These are phyloP conservation scores for Globodera ellingtonae DNA, from an alignment of 1,140 invertebrate species.

Conservation along the genomic window DNA sequence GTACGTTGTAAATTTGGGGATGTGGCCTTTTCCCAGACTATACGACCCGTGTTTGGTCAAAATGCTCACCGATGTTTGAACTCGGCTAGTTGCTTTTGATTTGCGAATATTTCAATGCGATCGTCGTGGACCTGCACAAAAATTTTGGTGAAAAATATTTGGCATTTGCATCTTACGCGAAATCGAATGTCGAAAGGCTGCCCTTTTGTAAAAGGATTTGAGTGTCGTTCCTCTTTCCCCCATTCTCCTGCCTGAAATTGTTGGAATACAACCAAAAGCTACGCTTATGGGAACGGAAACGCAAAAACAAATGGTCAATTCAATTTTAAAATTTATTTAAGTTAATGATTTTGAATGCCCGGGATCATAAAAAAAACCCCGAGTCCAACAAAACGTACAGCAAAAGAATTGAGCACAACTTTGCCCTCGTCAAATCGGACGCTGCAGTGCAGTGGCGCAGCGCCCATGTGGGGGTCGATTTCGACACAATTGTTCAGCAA, in stretches of 20 bases:
- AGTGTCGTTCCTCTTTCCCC: conserved; percentile 50
- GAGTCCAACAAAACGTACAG: conserved; percentile 23
- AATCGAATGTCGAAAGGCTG: conserved; percentile 46
- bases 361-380: too few relatives aligned
- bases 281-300: too few relatives aligned
- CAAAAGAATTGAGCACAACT: conserved; percentile 49
- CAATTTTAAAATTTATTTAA: too few relatives aligned
- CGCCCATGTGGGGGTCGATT: conserved; percentile 36
- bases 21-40: too few relatives aligned
- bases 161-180: conserved; percentile 20
- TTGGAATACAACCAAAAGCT: background rate
- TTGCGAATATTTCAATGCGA: conserved; percentile 46
- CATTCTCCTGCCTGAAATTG: conserved; percentile 35
- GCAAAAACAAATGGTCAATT: too few relatives aligned
- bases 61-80: conserved; percentile 42
- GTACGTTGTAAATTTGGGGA: too few relatives aligned
- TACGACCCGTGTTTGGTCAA: background rate
- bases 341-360: too few relatives aligned
- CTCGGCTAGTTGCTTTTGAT: conserved; percentile 48
- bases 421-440: conserved; percentile 52
- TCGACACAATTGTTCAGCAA: conserved; percentile 31
- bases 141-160: too few relatives aligned
- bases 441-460: conserved; percentile 43
- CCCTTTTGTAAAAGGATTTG: conserved; percentile 39
- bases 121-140: conserved; percentile 36